Conservation (phyloP, 2,113 vertebrate genomes). For the Psammodynastes pulverulentus region DNA sequence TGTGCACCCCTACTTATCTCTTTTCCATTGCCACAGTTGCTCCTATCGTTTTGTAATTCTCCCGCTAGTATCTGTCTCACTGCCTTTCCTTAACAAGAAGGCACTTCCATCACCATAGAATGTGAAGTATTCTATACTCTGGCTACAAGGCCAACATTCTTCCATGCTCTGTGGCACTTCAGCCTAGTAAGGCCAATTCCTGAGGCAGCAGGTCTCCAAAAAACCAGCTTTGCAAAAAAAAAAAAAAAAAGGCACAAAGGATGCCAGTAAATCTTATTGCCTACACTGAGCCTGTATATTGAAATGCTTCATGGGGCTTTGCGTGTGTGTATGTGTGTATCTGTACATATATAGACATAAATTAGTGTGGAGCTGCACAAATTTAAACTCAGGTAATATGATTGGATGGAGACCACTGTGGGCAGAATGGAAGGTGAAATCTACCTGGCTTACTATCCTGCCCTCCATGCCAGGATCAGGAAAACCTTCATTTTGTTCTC, state of each 20-base stretch:
- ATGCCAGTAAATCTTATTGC: neutral
- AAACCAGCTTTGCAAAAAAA: neutral
- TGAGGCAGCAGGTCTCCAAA: neutral
- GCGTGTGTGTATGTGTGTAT: neutral
- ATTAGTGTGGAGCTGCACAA: neutral
- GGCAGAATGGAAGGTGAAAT: neutral
- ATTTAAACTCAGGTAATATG: neutral
- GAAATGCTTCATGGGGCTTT: neutral
- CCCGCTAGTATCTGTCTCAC: neutral
- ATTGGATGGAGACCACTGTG: neutral
- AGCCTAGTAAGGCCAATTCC: neutral
- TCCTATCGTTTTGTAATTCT: neutral
- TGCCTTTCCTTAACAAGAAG: neutral
- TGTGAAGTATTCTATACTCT: neutral
- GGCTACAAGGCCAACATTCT: neutral
- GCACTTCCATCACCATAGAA: neutral
- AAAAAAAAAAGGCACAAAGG: neutral
- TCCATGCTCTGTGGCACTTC: neutral
- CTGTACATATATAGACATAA: neutral
- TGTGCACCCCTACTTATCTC: neutral
- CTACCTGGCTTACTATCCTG: neutral
- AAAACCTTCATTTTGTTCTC: neutral
- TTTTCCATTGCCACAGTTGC: neutral
- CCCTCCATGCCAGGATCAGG: neutral
- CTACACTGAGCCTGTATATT: neutral